A percentile compares a stretch with the other conserved stretches of the same genome.
Evolutionary conservation across 2,888 invertebrate genomes (phyloP).

Genomic region (Tricholauxania praeusta): DNA sequence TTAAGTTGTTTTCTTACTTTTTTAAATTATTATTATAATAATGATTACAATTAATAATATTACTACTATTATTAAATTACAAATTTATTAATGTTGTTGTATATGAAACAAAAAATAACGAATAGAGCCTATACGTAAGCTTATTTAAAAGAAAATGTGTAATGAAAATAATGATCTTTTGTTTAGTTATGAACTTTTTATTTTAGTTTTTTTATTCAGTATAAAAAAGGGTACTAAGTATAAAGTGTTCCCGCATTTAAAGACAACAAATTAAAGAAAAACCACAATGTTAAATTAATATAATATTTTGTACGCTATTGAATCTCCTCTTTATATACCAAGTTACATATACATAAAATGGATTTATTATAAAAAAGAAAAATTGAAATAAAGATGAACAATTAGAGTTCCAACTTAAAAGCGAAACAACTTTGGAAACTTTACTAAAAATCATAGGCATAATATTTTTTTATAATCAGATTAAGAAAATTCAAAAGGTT

Average conservation of each 20-base stretch:
- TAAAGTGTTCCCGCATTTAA: slow-evolving; percentile 5
- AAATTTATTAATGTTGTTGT: slow-evolving; percentile 6
- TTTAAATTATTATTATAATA: slow-evolving; percentile 1
- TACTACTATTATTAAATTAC: not conserved
- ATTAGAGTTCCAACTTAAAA: slow-evolving; percentile 2
- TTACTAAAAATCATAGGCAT: no score
- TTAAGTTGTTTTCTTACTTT: no score
- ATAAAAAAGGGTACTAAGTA: no score
- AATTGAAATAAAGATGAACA: slow-evolving; percentile 36
- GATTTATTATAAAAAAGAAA: slow-evolving; percentile 35
- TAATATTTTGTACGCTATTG: slow-evolving; percentile 21
- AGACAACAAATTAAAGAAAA: slow-evolving; percentile 2
- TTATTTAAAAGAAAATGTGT: not conserved
- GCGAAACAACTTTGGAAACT: not conserved
- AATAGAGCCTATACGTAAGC: slow-evolving; percentile 1
- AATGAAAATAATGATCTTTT: not conserved
- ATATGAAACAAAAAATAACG: slow-evolving; percentile 8
- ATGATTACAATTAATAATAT: not conserved
- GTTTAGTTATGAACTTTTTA: not conserved
- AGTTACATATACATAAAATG: slow-evolving; percentile 9
- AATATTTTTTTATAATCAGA: no score
- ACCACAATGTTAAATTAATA: slow-evolving; percentile 27
- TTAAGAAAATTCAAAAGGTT: no score
- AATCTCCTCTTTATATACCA: slow-evolving; percentile 23
- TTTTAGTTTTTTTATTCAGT: not conserved